Evolutionary conservation across 2,113 vertebrate genomes (phyloP), one percentile per base, ranked within the genome.

Genomic region (Sula dactylatra): DNA sequence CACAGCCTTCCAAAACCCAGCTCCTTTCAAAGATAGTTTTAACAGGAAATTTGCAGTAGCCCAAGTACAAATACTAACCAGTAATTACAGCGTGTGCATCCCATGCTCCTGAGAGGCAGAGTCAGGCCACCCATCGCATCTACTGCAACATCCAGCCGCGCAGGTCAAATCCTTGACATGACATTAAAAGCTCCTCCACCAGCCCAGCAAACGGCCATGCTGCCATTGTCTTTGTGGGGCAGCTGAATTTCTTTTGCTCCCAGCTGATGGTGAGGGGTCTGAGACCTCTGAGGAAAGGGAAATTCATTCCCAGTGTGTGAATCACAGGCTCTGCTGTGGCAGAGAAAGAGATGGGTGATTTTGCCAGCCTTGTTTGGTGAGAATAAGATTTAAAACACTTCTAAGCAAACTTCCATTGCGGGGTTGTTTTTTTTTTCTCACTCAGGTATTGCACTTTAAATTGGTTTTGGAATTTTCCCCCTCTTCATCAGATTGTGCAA

Each of bases 101-200:
- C 19, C 2, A 1, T 20, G 45, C 20, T 78, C 34, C 65, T 2
- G 29, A 50, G 78, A 7, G 49, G 58, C 25, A 38, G 54, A 8
- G 31, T 5, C 66, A 13, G 47, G 50, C 27, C 44, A 19, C 36
- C 9, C 17, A 18, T 44, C 6, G 4, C 59, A 6, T 4, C 72
- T 12, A 7, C 38, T 12, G 24, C 31, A 16, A 1, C 12, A 31
- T 10, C 76, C 50, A 45, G 40, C 19, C 26, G 2, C 26, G 1
- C 0, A 14, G n/a, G 21, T 10, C 54, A 11, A 13, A 12, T 4
- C 8, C 27, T 11, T 10, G 7, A 19, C 1, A 1, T 10, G 72
- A 12, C 40, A 5, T 6, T 17, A 42, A 17, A 32, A 42, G 7
- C 29, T 45, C 16, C 45, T 8, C 10, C n/a, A 4, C 26, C 32